Evolutionary conservation across 2,888 invertebrate species (phyloP).

Genomic region (Pediacus dermestoides): DNA sequence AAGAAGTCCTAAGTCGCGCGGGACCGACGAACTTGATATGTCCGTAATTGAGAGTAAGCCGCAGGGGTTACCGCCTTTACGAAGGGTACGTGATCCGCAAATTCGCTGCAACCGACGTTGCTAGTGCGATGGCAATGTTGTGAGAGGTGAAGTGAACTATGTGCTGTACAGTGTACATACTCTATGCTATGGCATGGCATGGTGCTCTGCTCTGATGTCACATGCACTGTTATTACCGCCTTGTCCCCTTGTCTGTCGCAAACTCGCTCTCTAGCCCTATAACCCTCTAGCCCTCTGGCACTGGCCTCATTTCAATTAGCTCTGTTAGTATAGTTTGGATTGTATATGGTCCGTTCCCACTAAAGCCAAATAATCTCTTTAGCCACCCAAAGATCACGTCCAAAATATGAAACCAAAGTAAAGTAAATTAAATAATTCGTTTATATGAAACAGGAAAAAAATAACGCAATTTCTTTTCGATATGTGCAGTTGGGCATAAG

Average conservation of each 20-base stretch:
- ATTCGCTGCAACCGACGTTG: conserved; percentile 29
- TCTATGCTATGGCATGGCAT: conserved; percentile 9
- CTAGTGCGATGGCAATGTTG: conserved; percentile 12
- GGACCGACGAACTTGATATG: conserved; percentile 32
- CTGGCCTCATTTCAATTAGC: conserved; percentile 23
- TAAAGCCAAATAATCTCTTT: conserved; percentile 17
- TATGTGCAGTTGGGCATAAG: too few relatives aligned
- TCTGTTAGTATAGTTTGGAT: conserved; percentile 19
- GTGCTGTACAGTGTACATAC: not conserved
- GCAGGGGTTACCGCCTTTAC: conserved; percentile 34
- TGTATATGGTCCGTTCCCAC: conserved; percentile 11
- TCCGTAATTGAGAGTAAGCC: conserved; percentile 35
- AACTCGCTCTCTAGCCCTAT: conserved; percentile 10
- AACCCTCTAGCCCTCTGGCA: conserved; percentile 16
- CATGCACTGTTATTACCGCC: conserved; percentile 23
- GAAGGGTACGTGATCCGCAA: conserved; percentile 34
- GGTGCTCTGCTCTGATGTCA: conserved; percentile 25
- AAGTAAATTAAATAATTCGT: conserved; percentile 3
- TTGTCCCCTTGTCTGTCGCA: conserved; percentile 12
- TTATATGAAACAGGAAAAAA: not conserved
- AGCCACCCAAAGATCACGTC: conserved; percentile 18
- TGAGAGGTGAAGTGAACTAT: conserved; percentile 18
- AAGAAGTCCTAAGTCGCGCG: conserved; percentile 26
- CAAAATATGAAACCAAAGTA: conserved; percentile 9
- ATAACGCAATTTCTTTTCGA: conserved; percentile 3